Conservation (phyloP, 37 sponge, comb jelly and placozoan species). For the Lycopodina hypogea region DNA sequence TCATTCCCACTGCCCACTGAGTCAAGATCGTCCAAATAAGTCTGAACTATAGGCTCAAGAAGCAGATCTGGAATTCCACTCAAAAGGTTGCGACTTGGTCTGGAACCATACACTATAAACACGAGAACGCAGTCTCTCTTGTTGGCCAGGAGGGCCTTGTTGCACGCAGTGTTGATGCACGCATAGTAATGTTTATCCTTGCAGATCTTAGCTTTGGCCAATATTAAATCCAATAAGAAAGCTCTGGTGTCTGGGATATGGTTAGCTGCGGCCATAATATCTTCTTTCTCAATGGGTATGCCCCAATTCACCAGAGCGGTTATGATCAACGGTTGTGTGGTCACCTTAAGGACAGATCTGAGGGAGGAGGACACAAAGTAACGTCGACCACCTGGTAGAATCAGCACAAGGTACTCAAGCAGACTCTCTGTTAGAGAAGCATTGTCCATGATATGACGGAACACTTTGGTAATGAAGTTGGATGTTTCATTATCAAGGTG, state of each 20-base stretch:
- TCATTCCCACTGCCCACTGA: too few species aligned
- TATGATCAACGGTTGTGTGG: neutral
- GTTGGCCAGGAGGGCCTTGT: neutral
- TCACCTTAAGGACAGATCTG: neutral
- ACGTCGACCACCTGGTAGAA: neutral
- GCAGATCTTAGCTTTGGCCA: neutral
- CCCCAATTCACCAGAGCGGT: constrained; percentile 6
- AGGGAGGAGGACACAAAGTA: neutral
- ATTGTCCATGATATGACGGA: neutral
- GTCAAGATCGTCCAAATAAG: constrained; percentile 20
- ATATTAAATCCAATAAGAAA: neutral
- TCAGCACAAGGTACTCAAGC: constrained; percentile 1
- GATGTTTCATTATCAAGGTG: neutral
- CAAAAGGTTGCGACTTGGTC: constrained; percentile 7
- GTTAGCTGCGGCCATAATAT: neutral
- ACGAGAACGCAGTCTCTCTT: neutral
- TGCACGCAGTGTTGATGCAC: constrained; percentile 2
- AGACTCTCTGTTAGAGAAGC: neutral
- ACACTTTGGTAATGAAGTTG: constrained; percentile 11
- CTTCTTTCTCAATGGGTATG: neutral
- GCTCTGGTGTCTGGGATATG: neutral
- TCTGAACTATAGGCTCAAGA: neutral
- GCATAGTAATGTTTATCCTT: neutral
- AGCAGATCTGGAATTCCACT: neutral
- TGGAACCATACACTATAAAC: neutral